These are phyloP conservation scores for Euleptes europaea DNA, from an alignment of 2,113 vertebrate genomes.

Conservation along the genomic window DNA sequence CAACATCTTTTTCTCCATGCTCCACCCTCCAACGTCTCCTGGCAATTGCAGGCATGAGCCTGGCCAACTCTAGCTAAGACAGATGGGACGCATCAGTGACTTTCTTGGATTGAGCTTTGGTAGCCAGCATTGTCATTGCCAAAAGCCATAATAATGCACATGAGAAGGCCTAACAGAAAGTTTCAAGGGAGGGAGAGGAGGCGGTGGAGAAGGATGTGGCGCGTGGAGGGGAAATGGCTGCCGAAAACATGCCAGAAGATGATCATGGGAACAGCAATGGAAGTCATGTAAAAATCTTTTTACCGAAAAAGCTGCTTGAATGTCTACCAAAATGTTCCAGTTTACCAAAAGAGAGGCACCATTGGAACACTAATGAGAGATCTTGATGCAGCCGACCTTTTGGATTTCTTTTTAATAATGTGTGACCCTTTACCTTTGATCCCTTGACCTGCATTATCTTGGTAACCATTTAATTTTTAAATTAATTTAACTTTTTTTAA, in stretches of 20 bases:
- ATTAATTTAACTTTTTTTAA: slow-evolving; percentile 88
- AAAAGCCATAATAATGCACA: background rate
- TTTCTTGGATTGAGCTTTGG: background rate
- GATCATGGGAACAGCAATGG: slow-evolving; percentile 97
- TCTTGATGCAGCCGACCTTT: slow-evolving; percentile 94
- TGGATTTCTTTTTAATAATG: slow-evolving; percentile 98
- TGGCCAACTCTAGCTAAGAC: too few species aligned
- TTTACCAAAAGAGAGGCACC: slow-evolving; percentile 99
- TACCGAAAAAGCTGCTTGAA: slow-evolving; percentile 99
- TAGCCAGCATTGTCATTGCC: background rate
- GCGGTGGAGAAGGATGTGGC: too few species aligned
- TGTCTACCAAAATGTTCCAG: slow-evolving; percentile 99
- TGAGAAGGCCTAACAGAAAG: background rate
- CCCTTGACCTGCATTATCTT: slow-evolving; percentile 98
- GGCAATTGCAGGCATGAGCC: too few species aligned
- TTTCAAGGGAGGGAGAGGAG: background rate
- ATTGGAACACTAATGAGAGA: slow-evolving; percentile 99
- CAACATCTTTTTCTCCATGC: too few species aligned
- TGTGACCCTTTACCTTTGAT: slow-evolving; percentile 98
- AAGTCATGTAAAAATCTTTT: slow-evolving; percentile 99
- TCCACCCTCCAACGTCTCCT: too few species aligned
- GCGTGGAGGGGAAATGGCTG: too few species aligned
- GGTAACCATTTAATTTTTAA: slow-evolving; percentile 99
- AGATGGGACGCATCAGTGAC: too few species aligned
- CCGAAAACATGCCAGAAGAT: too few species aligned